phyloP scores from a whole-genome alignment of 2,888 invertebrate species.

The Aromia moschata region DNA sequence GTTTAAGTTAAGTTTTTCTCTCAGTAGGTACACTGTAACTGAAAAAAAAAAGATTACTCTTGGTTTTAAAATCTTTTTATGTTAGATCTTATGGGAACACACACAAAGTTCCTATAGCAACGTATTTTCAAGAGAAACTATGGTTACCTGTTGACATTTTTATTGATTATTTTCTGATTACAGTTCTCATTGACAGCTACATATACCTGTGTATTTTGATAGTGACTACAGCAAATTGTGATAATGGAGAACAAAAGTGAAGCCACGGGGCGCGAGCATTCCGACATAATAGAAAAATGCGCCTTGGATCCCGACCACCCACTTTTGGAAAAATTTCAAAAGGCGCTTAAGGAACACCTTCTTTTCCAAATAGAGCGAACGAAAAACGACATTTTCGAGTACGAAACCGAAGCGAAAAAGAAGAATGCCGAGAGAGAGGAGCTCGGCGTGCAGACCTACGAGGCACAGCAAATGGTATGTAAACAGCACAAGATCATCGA shows the following conservation, averaged over 20 bases:
- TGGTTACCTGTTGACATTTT: slow-evolving; percentile 11
- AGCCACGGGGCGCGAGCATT: neutral
- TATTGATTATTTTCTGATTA: too few species aligned
- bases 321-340: slow-evolving; percentile 51
- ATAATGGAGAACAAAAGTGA: neutral
- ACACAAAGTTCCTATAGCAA: too few species aligned
- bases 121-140: neutral
- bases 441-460: slow-evolving; percentile 69
- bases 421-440: slow-evolving; percentile 68
- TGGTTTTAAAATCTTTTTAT: too few species aligned
- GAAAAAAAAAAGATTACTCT: too few species aligned
- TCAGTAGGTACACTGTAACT: too few species aligned
- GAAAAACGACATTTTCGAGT: slow-evolving; percentile 72
- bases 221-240: too few species aligned
- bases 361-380: slow-evolving; percentile 68
- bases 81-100: too few species aligned
- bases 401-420: slow-evolving; percentile 64
- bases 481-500: slow-evolving; percentile 67
- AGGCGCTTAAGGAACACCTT: slow-evolving; percentile 51
- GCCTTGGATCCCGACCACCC: slow-evolving; percentile 52
- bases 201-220: too few species aligned
- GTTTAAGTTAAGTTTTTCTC: too few species aligned
- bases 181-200: too few species aligned
- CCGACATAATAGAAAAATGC: slow-evolving; percentile 23
- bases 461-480: slow-evolving; percentile 70